Conservation (phyloP, 2,797 vertebrate genomes). For the Saxicola maurus region DNA sequence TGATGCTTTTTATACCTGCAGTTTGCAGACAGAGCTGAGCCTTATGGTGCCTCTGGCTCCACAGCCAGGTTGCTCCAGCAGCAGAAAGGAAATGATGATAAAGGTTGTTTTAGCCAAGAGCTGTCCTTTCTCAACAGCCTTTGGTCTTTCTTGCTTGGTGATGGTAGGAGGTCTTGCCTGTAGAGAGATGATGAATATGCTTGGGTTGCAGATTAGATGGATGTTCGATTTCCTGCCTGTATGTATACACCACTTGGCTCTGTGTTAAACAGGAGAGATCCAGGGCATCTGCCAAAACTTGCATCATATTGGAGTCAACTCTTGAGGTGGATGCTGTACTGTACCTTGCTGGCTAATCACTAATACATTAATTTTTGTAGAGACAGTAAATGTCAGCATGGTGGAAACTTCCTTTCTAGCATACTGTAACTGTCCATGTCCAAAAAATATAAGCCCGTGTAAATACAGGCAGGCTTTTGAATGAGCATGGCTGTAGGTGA, state of each 20-base stretch:
- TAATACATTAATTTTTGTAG: neutral
- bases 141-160: neutral
- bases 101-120: neutral
- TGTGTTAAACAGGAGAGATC: neutral
- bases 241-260: neutral
- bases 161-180: neutral
- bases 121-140: neutral
- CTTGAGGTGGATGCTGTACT: neutral
- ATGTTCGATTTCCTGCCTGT: neutral
- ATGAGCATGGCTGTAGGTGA: neutral
- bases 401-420: neutral
- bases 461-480: neutral
- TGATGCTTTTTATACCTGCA: neutral
- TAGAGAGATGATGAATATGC: neutral
- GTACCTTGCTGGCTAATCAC: neutral
- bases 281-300: neutral
- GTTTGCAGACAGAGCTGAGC: neutral
- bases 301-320: rapidly evolving
- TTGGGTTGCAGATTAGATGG: neutral
- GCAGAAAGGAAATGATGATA: neutral
- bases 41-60: neutral
- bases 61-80: neutral
- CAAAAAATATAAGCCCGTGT: neutral
- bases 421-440: neutral
- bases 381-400: neutral